These are phyloP conservation scores for Conomelus anceps DNA, from an alignment of 2,888 invertebrate genomes.

Conservation along the genomic window DNA sequence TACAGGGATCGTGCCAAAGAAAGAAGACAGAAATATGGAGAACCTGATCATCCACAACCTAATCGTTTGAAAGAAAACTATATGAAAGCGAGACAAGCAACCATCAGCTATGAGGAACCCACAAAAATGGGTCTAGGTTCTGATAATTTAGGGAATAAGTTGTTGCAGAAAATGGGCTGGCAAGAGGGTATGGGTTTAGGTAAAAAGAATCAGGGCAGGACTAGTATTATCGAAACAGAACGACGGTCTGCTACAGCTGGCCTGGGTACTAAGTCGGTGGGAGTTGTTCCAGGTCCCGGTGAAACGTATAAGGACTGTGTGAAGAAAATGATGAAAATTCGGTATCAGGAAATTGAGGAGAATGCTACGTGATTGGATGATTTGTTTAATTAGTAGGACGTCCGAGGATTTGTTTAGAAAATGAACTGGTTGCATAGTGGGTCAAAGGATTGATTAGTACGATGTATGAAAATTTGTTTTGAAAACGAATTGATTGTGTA, in stretches of 20 bases:
- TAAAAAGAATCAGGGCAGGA: conserved; percentile 84
- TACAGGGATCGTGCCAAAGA: conserved; percentile 97
- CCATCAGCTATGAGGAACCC: conserved; percentile 46
- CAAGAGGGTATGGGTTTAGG: conserved; percentile 94
- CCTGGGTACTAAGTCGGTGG: conserved; percentile 72
- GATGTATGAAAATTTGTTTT: too few species aligned
- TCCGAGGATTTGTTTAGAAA: too few species aligned
- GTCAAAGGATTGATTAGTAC: too few species aligned
- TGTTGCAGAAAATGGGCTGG: conserved; percentile 99
- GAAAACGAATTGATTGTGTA: too few species aligned
- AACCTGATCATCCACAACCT: conserved; percentile 70
- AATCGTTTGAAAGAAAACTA: conserved; percentile 68
- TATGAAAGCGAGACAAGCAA: conserved; percentile 49
- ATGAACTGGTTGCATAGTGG: too few species aligned
- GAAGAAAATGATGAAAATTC: conserved; percentile 80
- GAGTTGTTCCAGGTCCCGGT: conserved; percentile 70
- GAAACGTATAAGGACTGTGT: conserved; percentile 86
- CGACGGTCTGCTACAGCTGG: conserved; percentile 69
- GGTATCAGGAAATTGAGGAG: conserved; percentile 61
- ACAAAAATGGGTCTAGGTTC: conserved; percentile 66
- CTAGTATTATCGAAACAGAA: conserved; percentile 80
- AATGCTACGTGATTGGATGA: neutral
- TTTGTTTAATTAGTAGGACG: too few species aligned
- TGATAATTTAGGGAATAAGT: conserved; percentile 88
- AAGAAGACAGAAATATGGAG: conserved; percentile 85